Evolutionary conservation across 2,888 invertebrate genomes (phyloP), one percentile per base, ranked within the genome.

Genomic region (Eupsilia transversa): DNA sequence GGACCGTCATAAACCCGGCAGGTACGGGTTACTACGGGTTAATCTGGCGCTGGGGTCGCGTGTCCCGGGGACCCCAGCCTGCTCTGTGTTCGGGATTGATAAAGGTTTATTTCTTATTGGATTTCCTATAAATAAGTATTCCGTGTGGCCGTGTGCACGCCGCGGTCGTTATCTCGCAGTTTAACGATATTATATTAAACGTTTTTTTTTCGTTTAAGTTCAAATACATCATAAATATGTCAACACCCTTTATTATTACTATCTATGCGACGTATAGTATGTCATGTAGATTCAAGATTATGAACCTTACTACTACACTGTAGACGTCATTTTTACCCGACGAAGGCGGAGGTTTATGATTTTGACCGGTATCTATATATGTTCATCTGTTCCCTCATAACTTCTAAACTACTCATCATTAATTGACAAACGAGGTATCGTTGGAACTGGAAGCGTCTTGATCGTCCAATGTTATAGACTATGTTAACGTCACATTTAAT

Each of bases 1-100:
- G 60, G 80, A 80, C 83, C 84, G 77, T 86, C 84, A 68, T 84
- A 84, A 84, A 85, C 52, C 69, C 70, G 72, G 54, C 86, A 85
- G 84, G 79, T 82, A 77, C 59, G 84, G 75, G 66, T 69, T 84
- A 66, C 72, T 83, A 54, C 61, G 82, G 82, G 75, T 76, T 76
- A 84, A 85, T 82, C 71, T 63, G 65, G 60, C 56, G 27, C 57
- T 38, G 66, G 54, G 64, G 49, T 33, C 41, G 74, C 64, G 14
- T 60, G 54, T 27, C 64, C 56, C 66, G 33, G n/a, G 49, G 57
- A 41, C 27, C 64, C 49, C 43, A 20, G 49, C 60, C 68, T 46
- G 66, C 12, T 46, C 49, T 52, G 38, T 68, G 82, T 65, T 71
- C 67, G 56, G 56, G 71, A 73, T 72, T 78, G 74, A 82, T 84